Evolutionary conservation across 1,140 invertebrate species (phyloP).

Genomic region (Drosophila grimshawi): DNA sequence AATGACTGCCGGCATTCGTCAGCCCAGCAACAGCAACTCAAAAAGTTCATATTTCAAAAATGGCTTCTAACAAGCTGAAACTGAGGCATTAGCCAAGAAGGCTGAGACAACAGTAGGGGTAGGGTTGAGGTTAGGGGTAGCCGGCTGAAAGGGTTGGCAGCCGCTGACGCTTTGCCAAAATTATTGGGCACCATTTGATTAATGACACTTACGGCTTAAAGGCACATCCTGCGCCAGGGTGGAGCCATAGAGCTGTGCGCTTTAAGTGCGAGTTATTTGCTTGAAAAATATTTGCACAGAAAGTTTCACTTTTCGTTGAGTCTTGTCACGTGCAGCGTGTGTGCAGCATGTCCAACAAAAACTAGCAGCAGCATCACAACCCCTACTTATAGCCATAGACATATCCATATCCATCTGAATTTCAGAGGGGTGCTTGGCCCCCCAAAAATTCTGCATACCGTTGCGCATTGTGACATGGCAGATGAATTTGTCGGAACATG

Average conservation of each 20-base stretch:
- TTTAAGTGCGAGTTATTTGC: slow-evolving; percentile 51
- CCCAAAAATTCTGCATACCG: slow-evolving; percentile 73
- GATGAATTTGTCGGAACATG: slow-evolving; percentile 83
- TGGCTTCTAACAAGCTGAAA: slow-evolving; percentile 45
- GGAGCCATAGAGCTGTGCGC: background rate
- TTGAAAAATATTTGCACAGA: slow-evolving; percentile 65
- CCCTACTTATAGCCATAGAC: slow-evolving; percentile 1
- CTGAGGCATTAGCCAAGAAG: slow-evolving; percentile 8
- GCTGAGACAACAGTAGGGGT: background rate
- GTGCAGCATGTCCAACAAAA: slow-evolving; percentile 51
- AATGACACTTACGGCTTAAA: slow-evolving; percentile 64
- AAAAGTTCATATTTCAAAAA: slow-evolving; percentile 83
- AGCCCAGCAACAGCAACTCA: slow-evolving; percentile 29
- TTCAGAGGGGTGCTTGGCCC: slow-evolving; percentile 26
- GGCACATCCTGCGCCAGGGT: background rate
- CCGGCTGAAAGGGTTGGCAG: slow-evolving; percentile 44
- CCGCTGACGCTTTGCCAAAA: slow-evolving; percentile 42
- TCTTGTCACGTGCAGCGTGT: slow-evolving; percentile 71
- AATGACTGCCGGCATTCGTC: slow-evolving; percentile 76
- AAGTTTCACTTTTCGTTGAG: slow-evolving; percentile 77
- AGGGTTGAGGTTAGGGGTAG: background rate
- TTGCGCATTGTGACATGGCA: slow-evolving; percentile 81
- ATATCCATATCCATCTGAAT: slow-evolving; percentile 43
- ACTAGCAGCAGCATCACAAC: slow-evolving; percentile 1
- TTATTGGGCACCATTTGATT: slow-evolving; percentile 80